These are phyloP conservation scores for Orthonyx spaldingii DNA, from an alignment of 2,113 vertebrate species.

Conservation along the genomic window DNA sequence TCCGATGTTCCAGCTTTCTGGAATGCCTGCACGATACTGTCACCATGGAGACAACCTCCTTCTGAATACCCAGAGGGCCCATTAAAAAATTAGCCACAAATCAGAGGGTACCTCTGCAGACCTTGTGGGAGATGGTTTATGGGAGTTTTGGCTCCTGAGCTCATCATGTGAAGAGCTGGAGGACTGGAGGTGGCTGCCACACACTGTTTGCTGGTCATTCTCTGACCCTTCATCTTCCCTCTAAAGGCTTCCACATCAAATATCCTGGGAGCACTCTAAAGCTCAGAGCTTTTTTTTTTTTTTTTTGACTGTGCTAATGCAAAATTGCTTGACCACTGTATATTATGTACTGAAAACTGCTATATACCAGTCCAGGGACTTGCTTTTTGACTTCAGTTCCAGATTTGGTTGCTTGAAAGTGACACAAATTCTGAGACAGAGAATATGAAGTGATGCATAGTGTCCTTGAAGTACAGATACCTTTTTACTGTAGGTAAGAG, in stretches of 20 bases:
- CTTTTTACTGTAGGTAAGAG: not conserved
- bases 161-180: not conserved
- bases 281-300: not conserved
- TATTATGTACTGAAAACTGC: not conserved
- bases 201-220: not conserved
- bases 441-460: not conserved
- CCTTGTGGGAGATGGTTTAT: accelerated
- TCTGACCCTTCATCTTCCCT: not conserved
- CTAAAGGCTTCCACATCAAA: not conserved
- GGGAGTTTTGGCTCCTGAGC: not conserved
- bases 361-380: not conserved
- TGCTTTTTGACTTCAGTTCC: not conserved
- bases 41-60: not conserved
- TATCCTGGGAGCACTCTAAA: not conserved
- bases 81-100: not conserved
- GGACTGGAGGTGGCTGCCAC: not conserved
- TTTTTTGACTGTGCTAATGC: not conserved
- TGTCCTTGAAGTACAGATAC: not conserved
- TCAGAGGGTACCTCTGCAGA: not conserved
- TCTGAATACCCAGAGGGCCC: not conserved
- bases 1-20: not conserved
- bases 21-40: not conserved
- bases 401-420: not conserved
- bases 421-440: not conserved
- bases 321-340: not conserved